phyloP scores from a whole-genome alignment of 2,797 vertebrate genomes.

The Geotrypetes seraphini region DNA sequence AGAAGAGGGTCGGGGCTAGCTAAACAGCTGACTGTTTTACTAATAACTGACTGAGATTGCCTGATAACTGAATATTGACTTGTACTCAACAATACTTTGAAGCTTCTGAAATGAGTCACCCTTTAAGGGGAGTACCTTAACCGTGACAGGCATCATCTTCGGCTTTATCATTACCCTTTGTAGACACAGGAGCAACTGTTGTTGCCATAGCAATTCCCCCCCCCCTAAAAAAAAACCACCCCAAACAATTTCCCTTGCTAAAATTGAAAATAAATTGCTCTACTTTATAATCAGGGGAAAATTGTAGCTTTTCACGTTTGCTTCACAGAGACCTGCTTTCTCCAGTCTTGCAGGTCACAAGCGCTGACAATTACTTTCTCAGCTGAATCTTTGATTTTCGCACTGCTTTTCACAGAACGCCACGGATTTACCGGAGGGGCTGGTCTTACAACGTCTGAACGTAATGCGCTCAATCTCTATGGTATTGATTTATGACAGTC shows the following conservation, averaged over 20 bases:
- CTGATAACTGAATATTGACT: background rate
- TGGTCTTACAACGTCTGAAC: slow-evolving; percentile 1
- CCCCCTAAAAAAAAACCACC: too few relatives aligned
- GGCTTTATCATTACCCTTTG: background rate
- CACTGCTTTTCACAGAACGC: background rate
- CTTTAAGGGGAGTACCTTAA: background rate
- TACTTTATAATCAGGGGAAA: slow-evolving; percentile 3
- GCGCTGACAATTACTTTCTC: background rate
- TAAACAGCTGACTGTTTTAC: too few relatives aligned
- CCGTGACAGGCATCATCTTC: background rate
- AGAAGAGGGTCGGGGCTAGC: too few relatives aligned
- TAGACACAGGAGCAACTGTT: background rate
- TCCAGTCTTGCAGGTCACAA: background rate
- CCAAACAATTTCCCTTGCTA: background rate
- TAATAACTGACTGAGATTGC: too few relatives aligned
- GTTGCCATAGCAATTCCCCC: slow-evolving; percentile 13
- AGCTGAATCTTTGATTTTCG: background rate
- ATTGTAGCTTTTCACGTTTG: too few relatives aligned
- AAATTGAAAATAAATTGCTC: slow-evolving; percentile 2
- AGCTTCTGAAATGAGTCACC: background rate
- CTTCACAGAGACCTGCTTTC: too few relatives aligned
- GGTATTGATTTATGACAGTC: background rate
- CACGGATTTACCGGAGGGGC: background rate
- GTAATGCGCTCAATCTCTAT: background rate
- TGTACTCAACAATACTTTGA: accelerated